Evolutionary conservation across 2,113 vertebrate species (phyloP).

Genomic region (Panurus biarmicus): DNA sequence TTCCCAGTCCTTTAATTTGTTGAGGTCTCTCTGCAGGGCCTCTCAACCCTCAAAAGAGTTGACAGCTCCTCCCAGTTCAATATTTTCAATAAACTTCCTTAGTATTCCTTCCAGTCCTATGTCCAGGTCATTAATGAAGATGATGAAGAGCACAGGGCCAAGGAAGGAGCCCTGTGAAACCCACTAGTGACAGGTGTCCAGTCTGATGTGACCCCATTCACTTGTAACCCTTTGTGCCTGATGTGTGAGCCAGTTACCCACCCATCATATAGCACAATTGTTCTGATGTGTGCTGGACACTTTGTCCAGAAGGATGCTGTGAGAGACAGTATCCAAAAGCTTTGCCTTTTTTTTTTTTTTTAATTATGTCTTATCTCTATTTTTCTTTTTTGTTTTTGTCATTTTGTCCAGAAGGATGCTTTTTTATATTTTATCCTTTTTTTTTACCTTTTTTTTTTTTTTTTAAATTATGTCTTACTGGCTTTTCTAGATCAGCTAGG

Average conservation of each 20-base stretch:
- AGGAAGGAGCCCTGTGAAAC: neutral
- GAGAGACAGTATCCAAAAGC: neutral
- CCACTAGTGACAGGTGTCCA: no score
- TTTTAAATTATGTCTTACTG: fast-evolving
- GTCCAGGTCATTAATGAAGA: neutral
- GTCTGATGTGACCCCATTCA: neutral
- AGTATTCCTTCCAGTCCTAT: neutral
- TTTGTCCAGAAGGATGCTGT: neutral
- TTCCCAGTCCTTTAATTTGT: neutral
- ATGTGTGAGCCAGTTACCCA: neutral
- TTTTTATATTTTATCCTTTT: no score
- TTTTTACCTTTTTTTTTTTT: fast-evolving
- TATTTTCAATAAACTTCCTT: neutral
- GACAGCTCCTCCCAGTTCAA: neutral
- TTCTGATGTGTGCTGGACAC: neutral
- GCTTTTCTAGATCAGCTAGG: neutral
- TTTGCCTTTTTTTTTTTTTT: neutral
- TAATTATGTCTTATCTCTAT: no score
- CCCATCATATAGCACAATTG: neutral
- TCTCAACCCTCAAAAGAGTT: fast-evolving
- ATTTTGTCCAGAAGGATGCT: no score
- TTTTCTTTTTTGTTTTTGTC: no score
- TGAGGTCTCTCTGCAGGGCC: neutral
- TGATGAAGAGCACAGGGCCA: neutral
- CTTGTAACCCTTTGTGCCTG: neutral